Evolutionary conservation across 2,888 invertebrate genomes (phyloP), one percentile per base, ranked within the genome.

Genomic region (Ctena decussata): DNA sequence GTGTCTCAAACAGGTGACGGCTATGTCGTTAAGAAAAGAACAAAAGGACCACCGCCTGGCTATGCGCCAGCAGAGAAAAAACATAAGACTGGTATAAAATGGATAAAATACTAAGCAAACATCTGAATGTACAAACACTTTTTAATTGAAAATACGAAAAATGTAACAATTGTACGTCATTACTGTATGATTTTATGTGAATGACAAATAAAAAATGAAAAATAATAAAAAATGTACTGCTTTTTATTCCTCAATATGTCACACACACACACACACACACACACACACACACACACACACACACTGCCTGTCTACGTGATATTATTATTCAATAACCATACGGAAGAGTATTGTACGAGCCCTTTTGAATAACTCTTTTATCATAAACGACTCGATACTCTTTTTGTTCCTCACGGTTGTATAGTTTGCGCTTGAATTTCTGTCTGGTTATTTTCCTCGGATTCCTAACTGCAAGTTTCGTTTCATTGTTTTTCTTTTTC

Each of bases 51-150:
- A 21, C 44, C 2, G 11, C 73, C 73, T 39, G 73, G 73, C 12
- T 41, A 44, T 73, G 35, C 37, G 12, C 15, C 32, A 70, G 70
- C 8, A 21, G 11, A 32, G 5, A 70, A 70, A 35, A 70, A 35
- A 70, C 32, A 70, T 24, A 70, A 70, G 37, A 35, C 70, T 30
- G 5, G 37, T 37, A 18, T 70, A 30, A 27, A 74, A 35, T 74
- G 74, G 49, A 21, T 74, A 30, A 74, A 74, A 74, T 74, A 37
- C 53, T 74, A 74, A 74, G n/a, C n/a, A n/a, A n/a, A n/a, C n/a
- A n/a, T n/a, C n/a, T n/a, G n/a, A n/a, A n/a, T n/a, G n/a, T n/a
- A n/a, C n/a, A n/a, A n/a, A n/a, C n/a, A n/a, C n/a, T n/a, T n/a
- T n/a, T n/a, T n/a, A n/a, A n/a, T n/a, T n/a, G n/a, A n/a, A n/a